phyloP scores from a whole-genome alignment of 2,797 vertebrate species.

The Buceros bicornis region DNA sequence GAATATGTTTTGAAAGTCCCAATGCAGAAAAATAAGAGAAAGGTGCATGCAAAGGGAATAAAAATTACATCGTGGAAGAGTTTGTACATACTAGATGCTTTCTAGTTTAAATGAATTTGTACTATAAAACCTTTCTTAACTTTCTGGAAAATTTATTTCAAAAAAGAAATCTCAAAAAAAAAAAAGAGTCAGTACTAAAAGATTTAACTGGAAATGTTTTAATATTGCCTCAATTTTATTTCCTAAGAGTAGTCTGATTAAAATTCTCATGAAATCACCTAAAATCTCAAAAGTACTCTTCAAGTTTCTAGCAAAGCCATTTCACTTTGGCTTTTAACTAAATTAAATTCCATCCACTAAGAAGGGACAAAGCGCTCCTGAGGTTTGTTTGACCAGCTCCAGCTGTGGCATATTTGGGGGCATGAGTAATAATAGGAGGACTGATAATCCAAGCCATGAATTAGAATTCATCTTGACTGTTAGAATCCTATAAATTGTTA shows the following conservation, averaged over 20 bases:
- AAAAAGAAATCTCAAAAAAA: not conserved
- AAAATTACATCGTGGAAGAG: not conserved
- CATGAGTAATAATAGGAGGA: not conserved
- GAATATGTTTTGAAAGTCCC: not conserved
- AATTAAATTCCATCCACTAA: too few relatives aligned
- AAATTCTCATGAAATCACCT: not conserved
- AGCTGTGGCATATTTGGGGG: rapidly evolving
- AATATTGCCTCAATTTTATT: not conserved
- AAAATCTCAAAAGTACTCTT: not conserved
- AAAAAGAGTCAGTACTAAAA: not conserved
- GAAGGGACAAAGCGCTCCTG: not conserved
- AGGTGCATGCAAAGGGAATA: not conserved
- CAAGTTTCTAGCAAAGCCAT: too few relatives aligned
- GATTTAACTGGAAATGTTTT: not conserved
- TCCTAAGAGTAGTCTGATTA: not conserved
- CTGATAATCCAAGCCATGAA: not conserved
- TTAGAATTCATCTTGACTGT: not conserved
- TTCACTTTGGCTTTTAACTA: too few relatives aligned
- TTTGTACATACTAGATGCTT: not conserved
- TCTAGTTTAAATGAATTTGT: not conserved
- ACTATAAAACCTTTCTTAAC: not conserved
- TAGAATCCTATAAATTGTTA: not conserved
- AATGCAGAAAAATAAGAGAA: not conserved
- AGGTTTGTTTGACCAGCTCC: not conserved
- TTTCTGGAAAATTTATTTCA: not conserved